Conservation (phyloP, 2,888 invertebrate species). For the Camptogramma bilineatum region DNA sequence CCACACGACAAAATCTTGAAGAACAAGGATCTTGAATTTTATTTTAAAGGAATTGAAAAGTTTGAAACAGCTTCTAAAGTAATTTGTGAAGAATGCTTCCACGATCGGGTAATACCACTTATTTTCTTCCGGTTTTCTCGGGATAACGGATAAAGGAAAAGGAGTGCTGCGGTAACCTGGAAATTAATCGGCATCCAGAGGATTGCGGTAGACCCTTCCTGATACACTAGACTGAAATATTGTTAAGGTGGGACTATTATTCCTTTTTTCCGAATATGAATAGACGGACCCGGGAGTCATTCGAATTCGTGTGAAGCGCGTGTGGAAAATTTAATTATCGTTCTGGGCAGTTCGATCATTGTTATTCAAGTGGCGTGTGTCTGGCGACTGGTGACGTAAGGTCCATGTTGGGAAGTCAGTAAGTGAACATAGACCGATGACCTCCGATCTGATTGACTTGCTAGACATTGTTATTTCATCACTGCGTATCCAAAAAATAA, state of each 20-base stretch:
- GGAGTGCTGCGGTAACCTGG: conserved; percentile 57
- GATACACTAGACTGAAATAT: conserved; percentile 56
- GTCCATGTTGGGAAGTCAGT: conserved; percentile 52
- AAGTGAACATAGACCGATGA: conserved; percentile 71
- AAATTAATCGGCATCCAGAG: conserved; percentile 69
- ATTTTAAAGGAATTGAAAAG: conserved; percentile 23
- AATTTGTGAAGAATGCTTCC: conserved; percentile 38
- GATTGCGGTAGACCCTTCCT: conserved; percentile 53
- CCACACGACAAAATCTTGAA: conserved; percentile 31
- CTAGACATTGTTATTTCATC: conserved; percentile 21
- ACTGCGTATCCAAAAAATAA: conserved; percentile 9
- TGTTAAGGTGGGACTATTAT: conserved; percentile 48
- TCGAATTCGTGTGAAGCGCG: conserved; percentile 64
- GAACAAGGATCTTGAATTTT: conserved; percentile 25
- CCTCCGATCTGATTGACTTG: conserved; percentile 63
- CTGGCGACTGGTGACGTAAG: conserved; percentile 76
- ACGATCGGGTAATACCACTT: conserved; percentile 44
- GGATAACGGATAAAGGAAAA: conserved; percentile 51
- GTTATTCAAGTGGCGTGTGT: conserved; percentile 78
- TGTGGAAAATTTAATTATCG: conserved; percentile 82
- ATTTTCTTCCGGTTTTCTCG: conserved; percentile 52
- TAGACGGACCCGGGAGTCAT: conserved; percentile 47
- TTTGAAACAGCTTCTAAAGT: conserved; percentile 22
- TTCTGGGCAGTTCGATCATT: conserved; percentile 70
- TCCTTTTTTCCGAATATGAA: conserved; percentile 46